These are phyloP conservation scores for Amphimedon queenslandica DNA, from an alignment of 37 sponge, comb jelly and placozoan genomes.

Conservation along the genomic window DNA sequence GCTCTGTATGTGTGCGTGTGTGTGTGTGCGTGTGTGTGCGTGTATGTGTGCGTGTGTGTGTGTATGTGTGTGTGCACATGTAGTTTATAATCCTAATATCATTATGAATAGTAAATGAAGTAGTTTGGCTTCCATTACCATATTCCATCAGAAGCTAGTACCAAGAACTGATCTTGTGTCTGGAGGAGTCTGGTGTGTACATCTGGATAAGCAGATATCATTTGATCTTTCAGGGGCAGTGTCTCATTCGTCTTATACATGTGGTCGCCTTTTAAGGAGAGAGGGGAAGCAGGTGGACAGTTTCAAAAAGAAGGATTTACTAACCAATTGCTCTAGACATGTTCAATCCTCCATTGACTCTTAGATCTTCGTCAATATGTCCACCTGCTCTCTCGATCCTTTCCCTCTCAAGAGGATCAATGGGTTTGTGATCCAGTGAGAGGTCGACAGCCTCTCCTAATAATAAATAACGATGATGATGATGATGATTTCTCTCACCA, in stretches of 20 bases:
- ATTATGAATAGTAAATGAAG: too few relatives aligned
- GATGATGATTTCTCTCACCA: neutral
- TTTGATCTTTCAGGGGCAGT: constrained; percentile 80
- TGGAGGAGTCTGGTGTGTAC: constrained; percentile 22
- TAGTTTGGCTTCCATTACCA: too few relatives aligned
- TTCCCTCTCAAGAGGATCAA: constrained; percentile 53
- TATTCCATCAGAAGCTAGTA: constrained; percentile 93
- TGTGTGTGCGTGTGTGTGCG: too few relatives aligned
- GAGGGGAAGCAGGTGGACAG: too few relatives aligned
- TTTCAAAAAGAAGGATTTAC: neutral
- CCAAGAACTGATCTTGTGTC: constrained; percentile 70
- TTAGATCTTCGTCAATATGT: constrained; percentile 53
- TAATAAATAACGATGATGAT: neutral
- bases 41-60: too few relatives aligned
- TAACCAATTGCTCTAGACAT: constrained; percentile 86
- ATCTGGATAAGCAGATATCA: constrained; percentile 88
- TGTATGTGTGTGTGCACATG: too few relatives aligned
- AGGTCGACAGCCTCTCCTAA: constrained; percentile 59
- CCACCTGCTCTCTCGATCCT: constrained; percentile 85
- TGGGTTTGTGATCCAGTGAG: constrained; percentile 89
- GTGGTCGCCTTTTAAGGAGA: too few relatives aligned
- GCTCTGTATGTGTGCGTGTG: too few relatives aligned
- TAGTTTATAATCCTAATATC: too few relatives aligned
- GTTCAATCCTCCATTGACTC: constrained; percentile 85
- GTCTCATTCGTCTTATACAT: constrained; percentile 73